Conservation (phyloP, 92 coral and sea anemone genomes). For the Siderastrea siderea region DNA sequence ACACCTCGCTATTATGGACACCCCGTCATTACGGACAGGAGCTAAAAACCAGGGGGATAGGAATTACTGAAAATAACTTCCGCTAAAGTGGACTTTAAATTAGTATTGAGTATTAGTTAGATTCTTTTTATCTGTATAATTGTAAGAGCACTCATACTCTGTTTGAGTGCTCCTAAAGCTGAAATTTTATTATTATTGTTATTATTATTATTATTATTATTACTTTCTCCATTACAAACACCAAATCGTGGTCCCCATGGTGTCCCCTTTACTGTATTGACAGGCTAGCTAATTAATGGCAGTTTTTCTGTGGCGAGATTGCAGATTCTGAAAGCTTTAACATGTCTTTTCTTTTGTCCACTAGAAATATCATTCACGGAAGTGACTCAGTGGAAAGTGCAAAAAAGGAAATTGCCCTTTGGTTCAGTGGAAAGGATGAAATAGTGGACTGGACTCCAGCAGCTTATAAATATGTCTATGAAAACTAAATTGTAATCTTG, state of each 20-base stretch:
- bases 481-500: conserved; percentile 26
- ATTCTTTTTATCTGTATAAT: no score
- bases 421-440: conserved; percentile 81
- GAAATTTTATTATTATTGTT: no score
- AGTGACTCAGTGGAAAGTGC: conserved; percentile 98
- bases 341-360: not conserved
- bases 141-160: no score
- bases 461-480: conserved; percentile 77
- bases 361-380: conserved; percentile 93
- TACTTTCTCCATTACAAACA: no score
- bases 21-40: no score
- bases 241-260: not conserved
- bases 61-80: no score
- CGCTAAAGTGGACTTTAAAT: no score
- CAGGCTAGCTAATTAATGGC: not conserved
- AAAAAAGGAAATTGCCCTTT: conserved; percentile 86
- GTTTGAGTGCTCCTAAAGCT: no score
- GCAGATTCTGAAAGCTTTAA: not conserved
- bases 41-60: no score
- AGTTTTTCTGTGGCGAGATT: not conserved
- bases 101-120: no score
- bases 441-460: conserved; percentile 88
- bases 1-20: no score
- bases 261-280: not conserved
- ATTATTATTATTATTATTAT: no score